Base-by-base conservation (phyloP, 2,888 invertebrate species). In the Meandrusa payeni region DNA sequence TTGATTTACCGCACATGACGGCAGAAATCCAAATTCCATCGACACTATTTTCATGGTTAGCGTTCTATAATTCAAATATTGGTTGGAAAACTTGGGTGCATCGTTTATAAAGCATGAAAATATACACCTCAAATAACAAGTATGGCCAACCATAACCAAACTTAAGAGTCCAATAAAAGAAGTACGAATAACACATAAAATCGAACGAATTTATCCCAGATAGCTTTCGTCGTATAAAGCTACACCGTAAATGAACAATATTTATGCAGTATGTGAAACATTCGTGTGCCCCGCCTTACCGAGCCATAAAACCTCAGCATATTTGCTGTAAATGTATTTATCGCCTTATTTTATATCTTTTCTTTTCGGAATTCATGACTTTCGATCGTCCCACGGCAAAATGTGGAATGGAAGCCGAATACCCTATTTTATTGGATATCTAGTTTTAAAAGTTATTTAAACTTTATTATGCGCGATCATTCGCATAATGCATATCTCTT, bases 271-370 rank as follows among this genome's bases (percentile, higher is more conserved):
- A 39, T 39, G 19, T 7, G 39, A 39, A 44, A 26, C 33, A 22
- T 44, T 44, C 36, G 23, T 32, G 9, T 6, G 11, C 11, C 39
- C 7, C 38, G 39, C 44, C 44, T 33, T 11, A 9, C 13, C 32
- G 9, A 9, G 32, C 22, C 15, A 39, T 44, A 44, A 44, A 44
- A 44, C 17, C 38, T 27, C 39, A 23, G 26, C 44, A 22, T 28
- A 44, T 44, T 33, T 39, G 44, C 44, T 39, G 39, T 44, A 38
- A 44, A 44, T 44, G 44, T 44, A 11, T 44, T 44, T 44, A 44
- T 44, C 32, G 33, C 33, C 44, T 28, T 23, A 28, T 39, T 44
- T 44, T 44, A 44, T 44, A 44, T 33, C 33, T 39, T 44, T 33
- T 39, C 44, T 44, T 44, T 39, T 33, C 22, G 33, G 39, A 27